A percentile compares a stretch with the other conserved stretches of the same genome.
Evolutionary conservation across 1,140 invertebrate species (phyloP).

Genomic region (Neelides sp.): DNA sequence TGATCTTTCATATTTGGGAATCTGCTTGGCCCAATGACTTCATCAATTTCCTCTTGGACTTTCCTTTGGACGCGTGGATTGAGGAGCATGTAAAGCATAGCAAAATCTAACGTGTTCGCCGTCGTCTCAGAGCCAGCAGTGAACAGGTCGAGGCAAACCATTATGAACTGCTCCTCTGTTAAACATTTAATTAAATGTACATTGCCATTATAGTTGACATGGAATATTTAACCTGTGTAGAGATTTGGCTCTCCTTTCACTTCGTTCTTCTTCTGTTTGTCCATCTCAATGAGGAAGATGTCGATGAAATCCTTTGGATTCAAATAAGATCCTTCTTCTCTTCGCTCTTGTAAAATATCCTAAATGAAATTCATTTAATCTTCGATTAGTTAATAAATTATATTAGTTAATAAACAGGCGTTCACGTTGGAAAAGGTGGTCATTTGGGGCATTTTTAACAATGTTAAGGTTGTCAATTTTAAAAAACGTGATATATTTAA

Average conservation of each 20-base stretch:
- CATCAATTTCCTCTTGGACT: constrained; percentile 41
- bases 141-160: constrained; percentile 28
- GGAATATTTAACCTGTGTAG: neutral
- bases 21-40: constrained; percentile 31
- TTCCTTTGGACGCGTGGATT: constrained; percentile 39
- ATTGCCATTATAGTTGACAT: too few relatives aligned
- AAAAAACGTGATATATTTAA: too few relatives aligned
- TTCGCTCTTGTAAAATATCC: constrained; percentile 18
- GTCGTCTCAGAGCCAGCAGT: constrained; percentile 26
- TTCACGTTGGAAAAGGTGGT: too few relatives aligned
- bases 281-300: constrained; percentile 26
- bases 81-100: constrained; percentile 38
- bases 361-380: constrained; percentile 5
- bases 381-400: too few relatives aligned
- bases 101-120: constrained; percentile 35
- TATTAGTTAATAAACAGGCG: too few relatives aligned
- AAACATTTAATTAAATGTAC: constrained; percentile 6
- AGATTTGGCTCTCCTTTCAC: neutral
- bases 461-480: too few relatives aligned
- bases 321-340: constrained; percentile 15
- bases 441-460: too few relatives aligned
- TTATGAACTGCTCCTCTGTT: constrained; percentile 29
- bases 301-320: constrained; percentile 27
- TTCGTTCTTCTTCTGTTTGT: constrained; percentile 17
- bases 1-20: constrained; percentile 19